Base-by-base conservation (phyloP, 1,140 invertebrate species). In the Chironomus tepperi region DNA sequence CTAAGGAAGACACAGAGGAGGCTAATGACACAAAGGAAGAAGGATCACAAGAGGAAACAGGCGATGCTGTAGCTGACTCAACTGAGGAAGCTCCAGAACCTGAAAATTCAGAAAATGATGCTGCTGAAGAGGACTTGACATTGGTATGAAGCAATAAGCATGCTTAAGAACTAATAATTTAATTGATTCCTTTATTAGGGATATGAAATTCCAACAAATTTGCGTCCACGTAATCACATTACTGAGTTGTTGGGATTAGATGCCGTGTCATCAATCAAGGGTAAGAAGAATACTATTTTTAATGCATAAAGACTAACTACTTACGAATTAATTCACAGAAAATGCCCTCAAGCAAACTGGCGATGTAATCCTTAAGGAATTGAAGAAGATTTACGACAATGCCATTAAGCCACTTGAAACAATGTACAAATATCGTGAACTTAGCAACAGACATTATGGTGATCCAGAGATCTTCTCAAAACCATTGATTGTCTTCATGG, bases 401-500 rank as follows among this genome's bases (percentile, higher is more conserved):
- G 91, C 93, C 0, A 94, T 98, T 10, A 93, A 94, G 82, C 95
- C 95, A 8, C 84, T 97, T 78, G 96, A 97, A 85, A 88, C 86
- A 9, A 82, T 95, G 16, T 97, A 96, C 82, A 97, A 96, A 82
- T 97, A 96, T 79, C 88, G 93, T 79, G 94, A 97, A 80, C 86
- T 97, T 64, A 96, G 94, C 79, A 96, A 96, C 79, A 87, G 95
- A 76, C 93, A 95, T 83, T 95, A 95, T 80, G 92, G 93, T 83
- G 95, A 97, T 85, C 91, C 94, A 7, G 95, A 97, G 87, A 96
- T 97, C 80, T 96, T 96, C 83, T 95, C 94, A 0, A 97, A 97
- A 81, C 95, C 96, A 8, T 84, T 97, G 79, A 87, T 97, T 67
- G 83, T 98, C 0, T 95, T 98, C 79, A 93, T 97, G 91, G 95